Evolutionary conservation across 1,140 invertebrate species (phyloP), one percentile per base, ranked within the genome.

Genomic region (Megalopta genalis): DNA sequence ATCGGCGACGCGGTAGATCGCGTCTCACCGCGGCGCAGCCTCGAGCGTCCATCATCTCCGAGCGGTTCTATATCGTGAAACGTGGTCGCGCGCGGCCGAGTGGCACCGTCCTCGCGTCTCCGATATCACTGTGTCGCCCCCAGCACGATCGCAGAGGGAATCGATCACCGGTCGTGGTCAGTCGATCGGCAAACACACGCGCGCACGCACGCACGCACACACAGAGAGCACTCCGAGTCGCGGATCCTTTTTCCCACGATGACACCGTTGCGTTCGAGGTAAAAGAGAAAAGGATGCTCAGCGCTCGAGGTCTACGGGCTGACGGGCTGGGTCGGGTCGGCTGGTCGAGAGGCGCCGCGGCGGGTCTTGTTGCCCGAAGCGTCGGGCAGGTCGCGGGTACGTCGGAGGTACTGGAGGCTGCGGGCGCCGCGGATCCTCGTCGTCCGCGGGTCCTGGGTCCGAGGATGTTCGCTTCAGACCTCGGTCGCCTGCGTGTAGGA

Each of bases 401-500:
- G 18, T 52, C 46, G 64, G 25, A 25, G 10, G 39, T 42, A 49
- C 7, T 16, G 37, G 12, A 52, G 57, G 54, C 54, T 57, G 42
- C 42, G 14, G 42, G 42, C 42, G 42, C 42, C 42, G 42, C 42
- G 42, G 10, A 46, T 46, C 42, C 12, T 46, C 10, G 14, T 46
- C 42, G 42, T 46, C 42, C 42, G 42, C 10, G 42, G 42, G 0
- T 46, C 10, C 10, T 14, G 42, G 60, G 14, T 63, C 14, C 27
- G 32, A 32, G 52, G 39, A 65, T 49, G 59, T 52, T 52, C 49
- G 49, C 21, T 70, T 89, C 87, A 92, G 52, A 92, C 91, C 65
- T 92, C 90, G 63, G 91, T 92, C 7, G 91, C 91, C 77, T 92
- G 91, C 32, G 91, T 91, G 77, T 92, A 92, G 6, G 91, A 90